Conservation (phyloP, 2,113 vertebrate genomes). For the Tyto alba region DNA sequence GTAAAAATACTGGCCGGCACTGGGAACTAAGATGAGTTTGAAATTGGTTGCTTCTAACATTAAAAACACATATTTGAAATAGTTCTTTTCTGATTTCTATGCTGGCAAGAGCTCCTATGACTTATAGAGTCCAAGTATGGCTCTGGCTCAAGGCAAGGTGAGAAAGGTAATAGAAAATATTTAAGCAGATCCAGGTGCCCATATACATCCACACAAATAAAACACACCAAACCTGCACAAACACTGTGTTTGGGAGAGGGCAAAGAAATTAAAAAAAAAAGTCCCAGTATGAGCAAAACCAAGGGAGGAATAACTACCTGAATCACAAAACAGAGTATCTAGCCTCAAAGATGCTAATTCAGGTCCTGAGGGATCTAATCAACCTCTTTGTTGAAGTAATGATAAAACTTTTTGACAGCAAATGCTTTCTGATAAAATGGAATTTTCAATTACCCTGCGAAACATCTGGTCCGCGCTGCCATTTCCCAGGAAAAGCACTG, state of each 20-base stretch:
- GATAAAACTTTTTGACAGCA: conserved; percentile 81
- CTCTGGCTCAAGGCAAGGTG: conserved; percentile 2
- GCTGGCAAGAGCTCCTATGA: not conserved
- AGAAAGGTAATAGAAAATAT: conserved; percentile 4
- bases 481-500: conserved; percentile 39
- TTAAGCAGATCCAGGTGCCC: not conserved
- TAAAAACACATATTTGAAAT: conserved; percentile 8
- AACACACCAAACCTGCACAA: conserved; percentile 43
- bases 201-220: not conserved
- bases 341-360: conserved; percentile 77
- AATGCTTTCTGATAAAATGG: conserved; percentile 79
- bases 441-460: conserved; percentile 78
- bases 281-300: conserved; percentile 54
- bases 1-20: not conserved
- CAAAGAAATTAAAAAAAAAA: conserved; percentile 21
- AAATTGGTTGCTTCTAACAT: not conserved
- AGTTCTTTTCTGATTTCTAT: not conserved
- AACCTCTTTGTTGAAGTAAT: conserved; percentile 79
- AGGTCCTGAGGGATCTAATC: conserved; percentile 74
- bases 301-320: conserved; percentile 66
- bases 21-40: not conserved
- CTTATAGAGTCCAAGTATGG: not conserved
- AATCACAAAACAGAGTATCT: conserved; percentile 73
- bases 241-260: conserved; percentile 15
- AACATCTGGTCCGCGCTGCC: conserved; percentile 68